phyloP scores from a whole-genome alignment of 2,797 vertebrate genomes.

The Acipenser transmontanus region DNA sequence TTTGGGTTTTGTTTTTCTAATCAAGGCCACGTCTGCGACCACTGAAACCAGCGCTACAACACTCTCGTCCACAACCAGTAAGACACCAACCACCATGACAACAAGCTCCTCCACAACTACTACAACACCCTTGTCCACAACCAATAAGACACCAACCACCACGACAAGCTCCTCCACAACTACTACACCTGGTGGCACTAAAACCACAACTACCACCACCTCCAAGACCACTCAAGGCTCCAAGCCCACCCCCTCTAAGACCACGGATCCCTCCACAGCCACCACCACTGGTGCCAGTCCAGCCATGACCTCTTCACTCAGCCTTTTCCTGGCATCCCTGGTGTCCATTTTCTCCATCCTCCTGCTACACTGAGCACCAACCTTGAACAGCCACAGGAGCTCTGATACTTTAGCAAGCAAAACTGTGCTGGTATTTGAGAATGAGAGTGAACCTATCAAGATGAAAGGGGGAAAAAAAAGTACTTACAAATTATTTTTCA shows the following conservation, averaged over 20 bases:
- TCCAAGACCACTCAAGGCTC: background rate
- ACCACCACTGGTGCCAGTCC: slow-evolving; percentile 5
- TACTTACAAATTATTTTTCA: no score
- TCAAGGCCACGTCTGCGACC: no score
- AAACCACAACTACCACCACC: accelerated
- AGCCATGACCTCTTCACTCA: slow-evolving; percentile 9
- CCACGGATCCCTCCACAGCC: background rate
- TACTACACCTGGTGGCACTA: no score
- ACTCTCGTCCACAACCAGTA: background rate
- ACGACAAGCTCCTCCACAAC: no score
- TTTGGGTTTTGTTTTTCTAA: no score
- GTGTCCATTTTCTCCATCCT: slow-evolving; percentile 19
- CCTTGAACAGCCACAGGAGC: background rate
- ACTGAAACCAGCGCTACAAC: background rate
- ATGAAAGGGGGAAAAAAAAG: no score
- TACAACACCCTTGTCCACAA: background rate
- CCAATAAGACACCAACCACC: accelerated
- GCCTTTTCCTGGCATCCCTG: slow-evolving; percentile 19
- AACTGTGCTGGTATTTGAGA: no score
- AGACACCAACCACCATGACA: accelerated
- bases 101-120: background rate
- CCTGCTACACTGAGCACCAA: slow-evolving; percentile 18
- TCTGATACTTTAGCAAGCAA: background rate
- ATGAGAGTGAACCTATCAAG: no score
- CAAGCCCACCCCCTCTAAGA: background rate